These are phyloP conservation scores for Plotosus lineatus DNA, from an alignment of 2,113 vertebrate species.

Conservation along the genomic window DNA sequence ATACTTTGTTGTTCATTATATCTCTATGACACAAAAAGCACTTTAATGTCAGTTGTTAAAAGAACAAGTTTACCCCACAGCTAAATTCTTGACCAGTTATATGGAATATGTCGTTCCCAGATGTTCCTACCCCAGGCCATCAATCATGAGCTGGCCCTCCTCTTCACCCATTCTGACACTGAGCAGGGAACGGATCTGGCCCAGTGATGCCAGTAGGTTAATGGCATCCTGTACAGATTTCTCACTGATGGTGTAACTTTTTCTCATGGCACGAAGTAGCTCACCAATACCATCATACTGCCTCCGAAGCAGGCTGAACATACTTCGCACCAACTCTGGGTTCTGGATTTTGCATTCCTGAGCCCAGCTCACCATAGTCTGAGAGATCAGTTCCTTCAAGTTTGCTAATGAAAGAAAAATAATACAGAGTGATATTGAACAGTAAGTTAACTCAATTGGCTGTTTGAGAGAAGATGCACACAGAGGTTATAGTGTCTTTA, in stretches of 20 bases:
- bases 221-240: constrained; percentile 89
- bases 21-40: constrained; percentile 72
- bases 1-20: constrained; percentile 99
- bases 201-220: constrained; percentile 87
- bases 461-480: not conserved
- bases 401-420: constrained; percentile 75
- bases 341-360: constrained; percentile 93
- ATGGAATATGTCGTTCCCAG: not conserved
- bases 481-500: not conserved
- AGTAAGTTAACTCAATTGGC: not conserved
- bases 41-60: not conserved
- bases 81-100: not conserved
- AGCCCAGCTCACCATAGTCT: constrained; percentile 94
- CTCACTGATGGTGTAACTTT: constrained; percentile 93
- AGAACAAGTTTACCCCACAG: not conserved
- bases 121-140: constrained; percentile 80
- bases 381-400: constrained; percentile 92
- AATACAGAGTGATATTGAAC: not conserved
- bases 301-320: constrained; percentile 92
- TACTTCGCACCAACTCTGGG: constrained; percentile 86
- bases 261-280: constrained; percentile 88
- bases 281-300: constrained; percentile 97
- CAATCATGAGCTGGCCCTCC: constrained; percentile 95
- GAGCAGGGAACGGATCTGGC: constrained; percentile 93
- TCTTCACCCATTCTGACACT: constrained; percentile 96